Base-by-base conservation (phyloP, 2,113 vertebrate genomes). In the Pomatorhinus ruficollis region DNA sequence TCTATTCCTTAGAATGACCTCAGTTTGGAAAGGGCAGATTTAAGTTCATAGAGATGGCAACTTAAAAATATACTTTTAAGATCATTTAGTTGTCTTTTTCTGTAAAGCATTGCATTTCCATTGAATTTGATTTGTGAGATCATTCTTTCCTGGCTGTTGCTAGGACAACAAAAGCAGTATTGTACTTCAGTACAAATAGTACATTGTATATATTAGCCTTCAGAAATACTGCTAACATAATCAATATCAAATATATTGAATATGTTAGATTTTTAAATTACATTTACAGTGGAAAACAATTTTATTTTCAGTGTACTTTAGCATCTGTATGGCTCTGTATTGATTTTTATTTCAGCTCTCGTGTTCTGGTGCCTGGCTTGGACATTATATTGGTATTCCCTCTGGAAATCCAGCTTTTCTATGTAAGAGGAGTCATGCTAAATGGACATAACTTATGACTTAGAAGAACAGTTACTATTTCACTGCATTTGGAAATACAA, bases 251-350 rank as follows among this genome's bases (percentile, higher is more conserved):
- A 97, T 90, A 82, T 92, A 97, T 97, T 95, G 97, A 97, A 97
- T 97, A 98, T 97, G 89, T 97, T 95, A 94, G 91, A 96, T 97
- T 98, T 97, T 97, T 28, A 96, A 97, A 98, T 97, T 97, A 96
- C 95, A 96, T 95, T 97, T 98, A 97, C 91, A 91, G 97, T 93
- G 80, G 64, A 85, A 96, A 96, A 70, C 74, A 97, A 97, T 96
- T 97, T 97, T 97, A 95, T 97, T 97, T 98, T 90, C 85, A 83
- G 72, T 80, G 77, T 96, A 72, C 86, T 97, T 94, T 89, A 90
- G 54, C 75, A 83, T 97, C 88, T 92, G 77, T 80, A 87, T 82
- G 76, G 65, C 40, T 83, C 77, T 61, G 42, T 78, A 94, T 97
- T 97, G 97, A 97, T 97, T 97, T 97, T 96, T 94, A 60, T 96